These are phyloP conservation scores for Gadopsis bispinosus DNA, from an alignment of 2,797 vertebrate species.

Conservation along the genomic window DNA sequence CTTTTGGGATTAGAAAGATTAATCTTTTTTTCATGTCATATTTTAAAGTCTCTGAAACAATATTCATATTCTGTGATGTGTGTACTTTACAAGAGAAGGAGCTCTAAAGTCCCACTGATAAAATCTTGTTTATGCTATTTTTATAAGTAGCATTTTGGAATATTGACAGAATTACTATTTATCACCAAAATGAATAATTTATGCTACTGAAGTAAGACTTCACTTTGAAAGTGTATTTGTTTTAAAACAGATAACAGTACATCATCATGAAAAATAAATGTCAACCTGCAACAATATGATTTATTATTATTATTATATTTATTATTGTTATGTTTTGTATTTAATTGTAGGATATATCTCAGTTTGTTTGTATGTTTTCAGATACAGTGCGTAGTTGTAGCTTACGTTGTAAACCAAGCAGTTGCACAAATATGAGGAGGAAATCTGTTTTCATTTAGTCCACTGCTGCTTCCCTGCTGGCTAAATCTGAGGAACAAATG, in stretches of 20 bases:
- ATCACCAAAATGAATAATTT: conserved; percentile 40
- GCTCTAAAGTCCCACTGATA: conserved; percentile 52
- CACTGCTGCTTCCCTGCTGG: conserved; percentile 68
- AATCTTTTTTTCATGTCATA: conserved; percentile 78
- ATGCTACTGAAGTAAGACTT: neutral
- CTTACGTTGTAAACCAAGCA: conserved; percentile 51
- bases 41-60: conserved; percentile 83
- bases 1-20: conserved; percentile 86
- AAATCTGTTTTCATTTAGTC: conserved; percentile 75
- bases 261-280: conserved; percentile 13
- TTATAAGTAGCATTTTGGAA: conserved; percentile 46
- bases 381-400: conserved; percentile 26
- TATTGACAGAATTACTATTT: conserved; percentile 34
- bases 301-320: neutral
- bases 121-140: conserved; percentile 60
- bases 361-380: neutral
- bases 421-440: conserved; percentile 58
- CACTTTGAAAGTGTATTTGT: conserved; percentile 15
- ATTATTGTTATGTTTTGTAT: neutral
- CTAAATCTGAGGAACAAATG: conserved; percentile 76
- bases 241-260: conserved; percentile 18
- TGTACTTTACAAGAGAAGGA: conserved; percentile 56
- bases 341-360: neutral
- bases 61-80: conserved; percentile 76
- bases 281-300: neutral